These are phyloP conservation scores for Ptychobarbus kaznakovi DNA, from an alignment of 2,797 vertebrate genomes.

Conservation along the genomic window DNA sequence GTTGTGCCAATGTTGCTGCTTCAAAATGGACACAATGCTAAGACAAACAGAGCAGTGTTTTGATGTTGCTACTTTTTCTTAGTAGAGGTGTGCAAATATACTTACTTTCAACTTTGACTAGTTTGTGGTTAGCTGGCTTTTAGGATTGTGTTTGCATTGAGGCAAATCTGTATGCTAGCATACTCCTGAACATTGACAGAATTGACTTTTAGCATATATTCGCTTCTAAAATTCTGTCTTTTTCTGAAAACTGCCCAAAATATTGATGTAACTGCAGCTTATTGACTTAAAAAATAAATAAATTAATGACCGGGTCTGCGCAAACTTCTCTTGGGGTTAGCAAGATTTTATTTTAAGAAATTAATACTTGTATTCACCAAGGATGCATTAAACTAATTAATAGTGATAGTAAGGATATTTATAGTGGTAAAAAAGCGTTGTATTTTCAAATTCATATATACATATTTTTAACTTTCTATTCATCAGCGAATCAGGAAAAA, in stretches of 20 bases:
- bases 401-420: background rate
- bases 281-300: background rate
- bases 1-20: background rate
- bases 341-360: background rate
- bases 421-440: background rate
- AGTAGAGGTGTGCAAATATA: background rate
- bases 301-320: background rate
- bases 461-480: background rate
- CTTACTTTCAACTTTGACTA: background rate
- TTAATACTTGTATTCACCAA: background rate
- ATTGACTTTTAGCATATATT: too few species aligned
- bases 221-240: background rate
- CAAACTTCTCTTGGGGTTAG: background rate
- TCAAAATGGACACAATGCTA: background rate
- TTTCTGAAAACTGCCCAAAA: background rate
- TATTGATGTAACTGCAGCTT: background rate
- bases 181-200: background rate
- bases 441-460: background rate
- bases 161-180: background rate
- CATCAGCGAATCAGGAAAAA: background rate
- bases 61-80: background rate
- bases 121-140: background rate
- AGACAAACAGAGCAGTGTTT: background rate
- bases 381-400: background rate
- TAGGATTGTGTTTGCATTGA: background rate